Conservation (phyloP, 2,888 invertebrate genomes). For the Yponomeuta plumbellus region DNA sequence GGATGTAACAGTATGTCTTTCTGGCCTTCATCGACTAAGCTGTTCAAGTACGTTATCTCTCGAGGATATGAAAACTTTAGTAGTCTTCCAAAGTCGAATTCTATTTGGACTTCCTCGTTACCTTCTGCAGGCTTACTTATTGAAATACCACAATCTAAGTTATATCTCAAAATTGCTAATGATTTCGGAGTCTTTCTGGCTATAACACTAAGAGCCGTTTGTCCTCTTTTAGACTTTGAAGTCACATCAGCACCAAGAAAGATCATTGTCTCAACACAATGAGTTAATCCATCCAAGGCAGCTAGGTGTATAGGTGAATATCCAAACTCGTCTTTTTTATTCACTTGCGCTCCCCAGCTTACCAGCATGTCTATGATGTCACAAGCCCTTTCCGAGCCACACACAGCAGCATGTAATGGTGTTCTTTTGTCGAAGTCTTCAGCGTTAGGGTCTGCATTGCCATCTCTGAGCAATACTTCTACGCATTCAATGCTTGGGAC, state of each 20-base stretch:
- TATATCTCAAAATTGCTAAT: conserved; percentile 85
- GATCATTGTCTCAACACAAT: conserved; percentile 89
- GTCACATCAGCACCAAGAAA: conserved; percentile 91
- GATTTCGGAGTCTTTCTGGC: conserved; percentile 91
- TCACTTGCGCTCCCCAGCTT: conserved; percentile 87
- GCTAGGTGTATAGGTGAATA: conserved; percentile 91
- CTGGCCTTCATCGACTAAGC: conserved; percentile 91
- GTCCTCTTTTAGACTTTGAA: conserved; percentile 89
- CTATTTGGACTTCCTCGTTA: conserved; percentile 87
- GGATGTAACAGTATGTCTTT: conserved; percentile 92
- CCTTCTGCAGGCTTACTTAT: conserved; percentile 81
- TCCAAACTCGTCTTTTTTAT: conserved; percentile 89
- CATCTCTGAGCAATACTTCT: conserved; percentile 83
- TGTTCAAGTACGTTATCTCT: conserved; percentile 91
- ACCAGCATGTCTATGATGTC: conserved; percentile 87
- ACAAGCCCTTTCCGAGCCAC: conserved; percentile 85
- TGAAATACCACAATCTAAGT: conserved; percentile 86
- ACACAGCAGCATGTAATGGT: conserved; percentile 87
- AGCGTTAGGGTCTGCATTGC: conserved; percentile 85
- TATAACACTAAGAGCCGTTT: conserved; percentile 89
- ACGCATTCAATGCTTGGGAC: conserved; percentile 89
- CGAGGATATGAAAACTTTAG: conserved; percentile 89
- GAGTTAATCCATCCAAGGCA: conserved; percentile 88
- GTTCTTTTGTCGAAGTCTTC: conserved; percentile 88
- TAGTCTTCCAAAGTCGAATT: conserved; percentile 87